Conservation (phyloP, 2,888 invertebrate species). For the Meta bourneti region DNA sequence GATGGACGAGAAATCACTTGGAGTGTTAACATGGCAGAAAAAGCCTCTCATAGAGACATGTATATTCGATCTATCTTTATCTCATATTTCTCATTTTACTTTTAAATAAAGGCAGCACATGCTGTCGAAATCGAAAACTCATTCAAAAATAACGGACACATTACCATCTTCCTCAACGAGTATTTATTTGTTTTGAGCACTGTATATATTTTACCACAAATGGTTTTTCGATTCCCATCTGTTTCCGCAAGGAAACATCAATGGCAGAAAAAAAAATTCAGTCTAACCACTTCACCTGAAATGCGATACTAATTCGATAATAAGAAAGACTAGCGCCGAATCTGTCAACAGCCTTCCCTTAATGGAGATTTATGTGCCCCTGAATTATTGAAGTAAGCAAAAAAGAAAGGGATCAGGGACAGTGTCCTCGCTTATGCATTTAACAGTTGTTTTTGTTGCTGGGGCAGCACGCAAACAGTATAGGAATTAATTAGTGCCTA, state of each 20-base stretch:
- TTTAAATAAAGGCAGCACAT: too few relatives aligned
- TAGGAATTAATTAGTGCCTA: neutral
- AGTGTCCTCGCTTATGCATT: neutral
- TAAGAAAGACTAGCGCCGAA: constrained; percentile 1
- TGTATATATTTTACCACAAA: neutral
- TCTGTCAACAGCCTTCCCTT: neutral
- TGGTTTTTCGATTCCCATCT: neutral
- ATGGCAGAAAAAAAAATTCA: neutral
- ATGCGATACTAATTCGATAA: constrained; percentile 30
- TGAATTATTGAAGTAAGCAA: neutral
- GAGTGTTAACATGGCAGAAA: too few relatives aligned
- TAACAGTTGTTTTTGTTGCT: neutral
- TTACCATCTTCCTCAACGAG: too few relatives aligned
- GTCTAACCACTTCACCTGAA: neutral
- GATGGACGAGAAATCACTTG: too few relatives aligned
- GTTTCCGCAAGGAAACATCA: neutral
- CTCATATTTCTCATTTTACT: too few relatives aligned
- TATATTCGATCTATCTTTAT: too few relatives aligned
- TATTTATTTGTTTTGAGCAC: too few relatives aligned
- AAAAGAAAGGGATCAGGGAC: neutral
- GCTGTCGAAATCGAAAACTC: too few relatives aligned
- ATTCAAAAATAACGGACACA: too few relatives aligned
- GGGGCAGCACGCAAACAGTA: neutral
- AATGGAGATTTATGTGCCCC: constrained; percentile 30
- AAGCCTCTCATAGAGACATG: too few relatives aligned